Percentiles rank a stretch among this genome's conserved stretches.
These are phyloP conservation scores for Clarias laeviceps DNA, from an alignment of 2,797 vertebrate species.

Conservation along the genomic window DNA sequence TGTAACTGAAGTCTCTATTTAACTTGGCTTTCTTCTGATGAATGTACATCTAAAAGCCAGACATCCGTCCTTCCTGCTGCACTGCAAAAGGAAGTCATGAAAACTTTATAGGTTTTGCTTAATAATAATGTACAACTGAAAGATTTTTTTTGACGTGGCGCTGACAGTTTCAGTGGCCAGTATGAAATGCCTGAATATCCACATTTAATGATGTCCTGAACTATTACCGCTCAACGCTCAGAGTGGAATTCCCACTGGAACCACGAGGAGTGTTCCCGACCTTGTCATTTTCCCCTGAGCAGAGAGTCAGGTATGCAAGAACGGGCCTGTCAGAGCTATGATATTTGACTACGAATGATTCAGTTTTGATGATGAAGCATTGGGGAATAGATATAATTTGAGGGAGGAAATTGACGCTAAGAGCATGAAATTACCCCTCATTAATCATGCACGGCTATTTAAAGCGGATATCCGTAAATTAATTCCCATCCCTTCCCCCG, in stretches of 20 bases:
- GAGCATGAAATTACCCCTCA: slow-evolving; percentile 78
- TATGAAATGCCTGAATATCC: slow-evolving; percentile 23
- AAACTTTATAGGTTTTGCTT: slow-evolving; percentile 63
- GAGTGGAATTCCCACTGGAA: slow-evolving; percentile 31
- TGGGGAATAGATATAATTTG: slow-evolving; percentile 70
- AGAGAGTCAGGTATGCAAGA: slow-evolving; percentile 54
- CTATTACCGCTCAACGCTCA: slow-evolving; percentile 38
- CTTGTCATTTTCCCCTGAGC: slow-evolving; percentile 39
- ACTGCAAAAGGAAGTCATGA: slow-evolving; percentile 58
- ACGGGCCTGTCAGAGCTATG: slow-evolving; percentile 42
- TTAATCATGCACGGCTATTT: slow-evolving; percentile 77
- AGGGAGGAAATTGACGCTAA: slow-evolving; percentile 75
- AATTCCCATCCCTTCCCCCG: slow-evolving; percentile 72
- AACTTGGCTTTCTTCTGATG: slow-evolving; percentile 60
- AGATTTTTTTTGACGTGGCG: slow-evolving; percentile 47
- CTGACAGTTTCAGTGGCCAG: slow-evolving; percentile 47
- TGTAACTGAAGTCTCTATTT: slow-evolving; percentile 59
- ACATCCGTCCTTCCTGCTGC: slow-evolving; percentile 54
- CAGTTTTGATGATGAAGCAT: slow-evolving; percentile 66
- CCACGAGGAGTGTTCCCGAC: slow-evolving; percentile 40
- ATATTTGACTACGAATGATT: slow-evolving; percentile 68
- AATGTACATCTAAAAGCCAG: slow-evolving; percentile 50
- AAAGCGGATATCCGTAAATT: slow-evolving; percentile 67
- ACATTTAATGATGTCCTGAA: slow-evolving; percentile 51
- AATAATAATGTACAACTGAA: slow-evolving; percentile 55